Evolutionary conservation across 1,140 invertebrate species (phyloP).

Genomic region (Papilio polyxenes): DNA sequence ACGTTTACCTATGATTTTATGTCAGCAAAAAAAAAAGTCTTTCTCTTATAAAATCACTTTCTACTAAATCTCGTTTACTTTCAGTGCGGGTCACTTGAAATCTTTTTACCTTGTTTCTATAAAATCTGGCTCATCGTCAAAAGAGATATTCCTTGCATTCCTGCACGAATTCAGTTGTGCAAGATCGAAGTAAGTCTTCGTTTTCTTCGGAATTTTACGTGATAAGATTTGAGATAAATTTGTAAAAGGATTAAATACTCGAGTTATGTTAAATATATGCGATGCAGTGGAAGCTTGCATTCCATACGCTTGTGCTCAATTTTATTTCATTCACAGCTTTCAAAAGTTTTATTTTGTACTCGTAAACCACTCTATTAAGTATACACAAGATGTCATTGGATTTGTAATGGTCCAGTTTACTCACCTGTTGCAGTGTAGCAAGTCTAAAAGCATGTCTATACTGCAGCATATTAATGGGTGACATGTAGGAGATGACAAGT

Average conservation of each 20-base stretch:
- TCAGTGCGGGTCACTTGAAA: conserved; percentile 11
- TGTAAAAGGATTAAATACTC: not conserved
- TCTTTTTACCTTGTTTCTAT: conserved; percentile 7
- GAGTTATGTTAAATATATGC: conserved; percentile 17
- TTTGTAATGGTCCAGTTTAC: not conserved
- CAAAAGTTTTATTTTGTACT: not conserved
- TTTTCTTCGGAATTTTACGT: conserved; percentile 25
- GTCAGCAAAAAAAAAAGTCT: not conserved
- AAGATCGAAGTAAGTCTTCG: conserved; percentile 2
- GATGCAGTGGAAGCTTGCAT: not conserved
- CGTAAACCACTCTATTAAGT: too few relatives aligned
- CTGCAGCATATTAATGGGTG: conserved; percentile 1
- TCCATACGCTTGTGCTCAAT: not conserved
- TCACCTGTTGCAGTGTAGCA: too few relatives aligned
- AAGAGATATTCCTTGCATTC: conserved; percentile 26
- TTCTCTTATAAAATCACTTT: conserved; percentile 19
- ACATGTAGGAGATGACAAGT: not conserved
- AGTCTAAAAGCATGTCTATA: not conserved
- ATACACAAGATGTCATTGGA: not conserved
- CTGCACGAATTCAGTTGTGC: conserved; percentile 17
- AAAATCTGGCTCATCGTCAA: conserved; percentile 17
- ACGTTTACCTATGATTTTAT: not conserved
- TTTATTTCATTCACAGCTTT: not conserved
- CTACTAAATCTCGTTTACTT: conserved; percentile 9
- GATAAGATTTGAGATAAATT: conserved; percentile 23